Conservation (phyloP, 2,888 invertebrate species). For the Epirrhoe alternata region DNA sequence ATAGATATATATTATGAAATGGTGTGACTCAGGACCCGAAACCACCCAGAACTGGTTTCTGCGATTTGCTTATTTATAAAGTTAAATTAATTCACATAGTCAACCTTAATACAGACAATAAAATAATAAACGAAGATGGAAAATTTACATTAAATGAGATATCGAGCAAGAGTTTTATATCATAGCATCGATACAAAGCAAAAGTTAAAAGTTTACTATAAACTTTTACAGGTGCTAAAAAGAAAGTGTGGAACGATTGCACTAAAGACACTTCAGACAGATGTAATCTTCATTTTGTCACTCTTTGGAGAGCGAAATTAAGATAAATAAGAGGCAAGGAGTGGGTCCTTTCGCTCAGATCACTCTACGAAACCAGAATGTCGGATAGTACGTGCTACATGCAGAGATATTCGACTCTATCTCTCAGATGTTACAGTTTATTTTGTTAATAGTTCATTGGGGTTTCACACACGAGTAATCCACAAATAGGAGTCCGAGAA, state of each 20-base stretch:
- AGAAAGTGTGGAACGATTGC: slow-evolving; percentile 30
- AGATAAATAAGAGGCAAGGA: slow-evolving; percentile 80
- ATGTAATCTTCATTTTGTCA: slow-evolving; percentile 74
- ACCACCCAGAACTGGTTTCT: slow-evolving; percentile 56
- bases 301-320: slow-evolving; percentile 76
- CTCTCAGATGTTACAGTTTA: slow-evolving; percentile 60
- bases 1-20: slow-evolving; percentile 41
- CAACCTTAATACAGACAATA: slow-evolving; percentile 12
- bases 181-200: neutral
- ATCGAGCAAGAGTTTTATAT: neutral
- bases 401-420: slow-evolving; percentile 62
- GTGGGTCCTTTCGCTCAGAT: slow-evolving; percentile 76
- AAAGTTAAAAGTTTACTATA: slow-evolving; percentile 36
- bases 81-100: slow-evolving; percentile 19
- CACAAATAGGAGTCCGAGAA: slow-evolving; percentile 84
- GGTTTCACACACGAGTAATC: slow-evolving; percentile 75
- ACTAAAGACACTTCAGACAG: slow-evolving; percentile 62
- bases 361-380: slow-evolving; percentile 56
- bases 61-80: slow-evolving; percentile 55
- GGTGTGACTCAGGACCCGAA: slow-evolving; percentile 55
- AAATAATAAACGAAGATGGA: neutral
- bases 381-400: slow-evolving; percentile 47
- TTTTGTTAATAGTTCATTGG: slow-evolving; percentile 58
- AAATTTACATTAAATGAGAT: slow-evolving; percentile 1
- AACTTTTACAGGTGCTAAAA: slow-evolving; percentile 25